phyloP scores from a whole-genome alignment of 2,888 invertebrate genomes.

The Cheilosia soror region DNA sequence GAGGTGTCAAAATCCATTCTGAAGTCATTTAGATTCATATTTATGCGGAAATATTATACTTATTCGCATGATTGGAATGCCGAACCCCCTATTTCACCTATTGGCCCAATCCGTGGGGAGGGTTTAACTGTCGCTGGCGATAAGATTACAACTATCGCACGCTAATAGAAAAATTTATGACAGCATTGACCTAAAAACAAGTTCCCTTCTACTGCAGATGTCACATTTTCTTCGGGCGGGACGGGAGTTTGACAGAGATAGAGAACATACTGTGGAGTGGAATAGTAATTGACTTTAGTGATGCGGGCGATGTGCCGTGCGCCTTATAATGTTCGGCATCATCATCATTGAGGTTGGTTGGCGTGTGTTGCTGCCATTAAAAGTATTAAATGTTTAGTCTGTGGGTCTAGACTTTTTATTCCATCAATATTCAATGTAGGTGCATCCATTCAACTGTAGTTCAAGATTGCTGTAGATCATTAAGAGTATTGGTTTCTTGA shows the following conservation, averaged over 20 bases:
- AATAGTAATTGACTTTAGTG: constrained; percentile 61
- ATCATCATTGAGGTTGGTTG: constrained; percentile 48
- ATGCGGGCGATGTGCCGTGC: constrained; percentile 61
- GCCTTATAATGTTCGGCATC: constrained; percentile 59
- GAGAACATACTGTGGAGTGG: not conserved
- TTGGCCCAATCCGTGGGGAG: constrained; percentile 35
- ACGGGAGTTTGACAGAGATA: constrained; percentile 13
- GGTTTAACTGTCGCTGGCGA: constrained; percentile 38
- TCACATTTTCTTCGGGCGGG: constrained; percentile 38
- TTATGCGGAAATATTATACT: constrained; percentile 41
- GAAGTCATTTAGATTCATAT: constrained; percentile 16
- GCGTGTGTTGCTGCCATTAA: constrained; percentile 69
- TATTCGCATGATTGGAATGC: constrained; percentile 40
- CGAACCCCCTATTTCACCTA: constrained; percentile 18
- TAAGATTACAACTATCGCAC: constrained; percentile 39
- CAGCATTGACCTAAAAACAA: constrained; percentile 64
- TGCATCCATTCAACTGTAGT: constrained; percentile 24
- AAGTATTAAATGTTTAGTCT: constrained; percentile 63
- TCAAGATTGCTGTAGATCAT: constrained; percentile 31
- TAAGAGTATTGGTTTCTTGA: constrained; percentile 16
- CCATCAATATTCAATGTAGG: constrained; percentile 25
- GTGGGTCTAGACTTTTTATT: constrained; percentile 59
- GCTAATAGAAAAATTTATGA: constrained; percentile 63
- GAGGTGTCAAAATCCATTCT: constrained; percentile 56
- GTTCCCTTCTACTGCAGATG: constrained; percentile 50